Conservation (phyloP, 2,113 vertebrate genomes). For the Lontra canadensis region DNA sequence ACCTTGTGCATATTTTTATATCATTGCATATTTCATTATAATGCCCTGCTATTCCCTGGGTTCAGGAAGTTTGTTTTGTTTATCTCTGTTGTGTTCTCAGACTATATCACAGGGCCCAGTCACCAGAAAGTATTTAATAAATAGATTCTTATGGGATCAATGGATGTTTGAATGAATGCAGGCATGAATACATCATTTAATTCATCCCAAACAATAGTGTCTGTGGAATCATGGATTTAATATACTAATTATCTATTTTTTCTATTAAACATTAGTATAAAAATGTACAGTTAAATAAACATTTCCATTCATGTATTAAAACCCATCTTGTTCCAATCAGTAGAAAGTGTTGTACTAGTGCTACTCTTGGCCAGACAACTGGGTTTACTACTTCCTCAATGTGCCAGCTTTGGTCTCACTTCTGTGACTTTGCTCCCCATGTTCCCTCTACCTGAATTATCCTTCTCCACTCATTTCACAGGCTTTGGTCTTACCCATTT, state of each 20-base stretch:
- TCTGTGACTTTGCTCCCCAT: background rate
- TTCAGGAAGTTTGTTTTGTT: background rate
- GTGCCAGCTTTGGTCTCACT: background rate
- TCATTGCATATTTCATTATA: background rate
- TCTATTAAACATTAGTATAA: background rate
- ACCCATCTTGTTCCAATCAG: background rate
- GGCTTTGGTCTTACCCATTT: background rate
- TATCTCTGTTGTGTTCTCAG: slow-evolving; percentile 6
- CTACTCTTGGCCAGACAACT: background rate
- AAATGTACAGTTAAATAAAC: background rate
- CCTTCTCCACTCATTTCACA: background rate
- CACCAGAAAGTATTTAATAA: background rate
- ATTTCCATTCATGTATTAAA: background rate
- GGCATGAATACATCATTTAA: background rate
- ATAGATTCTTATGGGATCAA: background rate
- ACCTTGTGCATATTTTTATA: background rate
- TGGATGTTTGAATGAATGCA: background rate
- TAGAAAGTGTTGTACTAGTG: background rate
- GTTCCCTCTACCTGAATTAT: background rate
- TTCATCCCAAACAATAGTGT: background rate
- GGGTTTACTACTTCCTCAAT: background rate
- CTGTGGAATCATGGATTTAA: background rate
- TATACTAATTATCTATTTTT: slow-evolving; percentile 1
- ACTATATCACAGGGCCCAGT: background rate
- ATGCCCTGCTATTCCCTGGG: background rate